Evolutionary conservation across 2,888 invertebrate species (phyloP).

Genomic region (Xanthia icteritia): DNA sequence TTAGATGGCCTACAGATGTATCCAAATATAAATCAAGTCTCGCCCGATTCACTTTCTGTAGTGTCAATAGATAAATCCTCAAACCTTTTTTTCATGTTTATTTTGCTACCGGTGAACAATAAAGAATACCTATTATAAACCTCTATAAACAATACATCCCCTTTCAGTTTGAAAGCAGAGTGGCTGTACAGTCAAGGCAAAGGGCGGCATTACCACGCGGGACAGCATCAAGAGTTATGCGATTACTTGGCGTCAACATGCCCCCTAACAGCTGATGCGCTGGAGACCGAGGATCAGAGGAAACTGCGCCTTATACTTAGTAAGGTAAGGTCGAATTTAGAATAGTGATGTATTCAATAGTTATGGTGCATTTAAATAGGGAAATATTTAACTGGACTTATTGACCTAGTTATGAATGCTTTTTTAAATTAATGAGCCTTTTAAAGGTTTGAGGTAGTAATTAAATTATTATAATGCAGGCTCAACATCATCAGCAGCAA

Average conservation of each 20-base stretch:
- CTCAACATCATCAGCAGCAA: slow-evolving; percentile 97
- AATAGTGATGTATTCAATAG: not conserved
- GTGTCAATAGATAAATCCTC: too few species aligned
- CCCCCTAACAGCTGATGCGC: slow-evolving; percentile 94
- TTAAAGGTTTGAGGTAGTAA: too few species aligned
- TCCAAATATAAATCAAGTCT: not conserved
- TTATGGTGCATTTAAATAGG: not conserved
- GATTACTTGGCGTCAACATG: slow-evolving; percentile 96
- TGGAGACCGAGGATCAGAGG: slow-evolving; percentile 96
- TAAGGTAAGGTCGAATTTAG: slow-evolving; percentile 86
- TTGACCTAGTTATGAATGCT: too few species aligned
- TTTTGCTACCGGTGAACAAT: not conserved
- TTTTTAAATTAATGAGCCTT: too few species aligned
- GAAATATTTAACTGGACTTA: too few species aligned
- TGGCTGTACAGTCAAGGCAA: slow-evolving; percentile 99
- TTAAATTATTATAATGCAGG: slow-evolving; percentile 79
- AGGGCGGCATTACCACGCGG: slow-evolving; percentile 96
- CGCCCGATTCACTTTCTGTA: not conserved
- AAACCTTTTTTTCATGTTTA: not conserved
- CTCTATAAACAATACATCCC: too few species aligned
- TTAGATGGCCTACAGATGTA: not conserved
- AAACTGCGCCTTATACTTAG: slow-evolving; percentile 96
- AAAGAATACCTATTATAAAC: slow-evolving; percentile 1
- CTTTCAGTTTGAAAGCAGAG: slow-evolving; percentile 95
- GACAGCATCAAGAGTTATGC: slow-evolving; percentile 95